Base-by-base conservation (phyloP, 1,140 invertebrate species). In the Philopotamus ludificatus region DNA sequence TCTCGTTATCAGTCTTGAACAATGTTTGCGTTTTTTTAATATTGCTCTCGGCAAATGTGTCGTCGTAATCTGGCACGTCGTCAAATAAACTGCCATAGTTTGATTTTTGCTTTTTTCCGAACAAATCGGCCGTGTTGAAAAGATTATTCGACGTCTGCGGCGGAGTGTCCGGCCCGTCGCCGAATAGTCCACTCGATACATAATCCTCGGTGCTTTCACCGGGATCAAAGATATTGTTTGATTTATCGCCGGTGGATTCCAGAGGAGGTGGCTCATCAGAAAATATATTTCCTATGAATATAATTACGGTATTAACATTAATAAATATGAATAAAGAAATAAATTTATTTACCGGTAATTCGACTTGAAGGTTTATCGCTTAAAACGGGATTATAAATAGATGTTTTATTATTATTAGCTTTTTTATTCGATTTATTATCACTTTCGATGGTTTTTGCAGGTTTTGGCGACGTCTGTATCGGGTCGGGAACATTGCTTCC, bases 261-360 rank as follows among this genome's bases (percentile, higher is more conserved):
- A 83, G 59, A 0, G 82, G 81, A 1, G 82, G 82, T 0, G 82
- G 82, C 70, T 82, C 80, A 67, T 82, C 77, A 1, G 74, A 74
- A 72, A 83, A 84, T 67, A 82, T 72, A 61, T 74, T 76, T 18
- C 76, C 81, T 82, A 67, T n/a, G 67, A 72, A 23, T 62, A 39
- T 62, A 66, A 28, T 7, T 12, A 34, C 4, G 12, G 12, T 34
- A 34, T 7, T 7, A 34, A 34, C 28, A 34, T 34, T 34, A 34
- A 58, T 15, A 39, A 34, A 45, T n/a, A n/a, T n/a, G n/a, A n/a
- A n/a, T n/a, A 34, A 4, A 34, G 4, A 34, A 34, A 4, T 7
- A 34, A 34, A 34, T 7, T 34, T 12, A 34, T 34, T 16, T 63
- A 70, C 68, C 64, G 12, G 61, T 60, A 42, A 70, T 49, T 66